phyloP scores from a whole-genome alignment of 64 coral and sea anemone genomes.

The Montipora cactus region DNA sequence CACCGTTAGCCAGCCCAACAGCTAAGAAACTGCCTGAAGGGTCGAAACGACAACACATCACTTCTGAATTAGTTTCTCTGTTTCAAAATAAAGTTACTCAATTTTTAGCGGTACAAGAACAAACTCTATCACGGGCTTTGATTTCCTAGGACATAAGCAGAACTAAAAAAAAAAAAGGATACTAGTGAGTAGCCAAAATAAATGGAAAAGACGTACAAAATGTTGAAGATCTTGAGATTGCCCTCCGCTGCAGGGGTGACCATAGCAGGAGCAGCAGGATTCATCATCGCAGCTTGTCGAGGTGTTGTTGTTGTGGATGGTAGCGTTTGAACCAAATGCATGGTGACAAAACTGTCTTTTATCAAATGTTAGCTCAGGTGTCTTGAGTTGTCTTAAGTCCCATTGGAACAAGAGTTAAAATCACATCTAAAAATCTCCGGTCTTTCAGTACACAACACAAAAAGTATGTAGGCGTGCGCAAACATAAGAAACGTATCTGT shows the following conservation, averaged over 20 bases:
- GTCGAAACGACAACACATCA: conserved; percentile 99
- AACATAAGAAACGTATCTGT: too few species aligned
- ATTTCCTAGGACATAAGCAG: too few species aligned
- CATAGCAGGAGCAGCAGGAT: conserved; percentile 35
- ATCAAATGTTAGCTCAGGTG: conserved; percentile 59
- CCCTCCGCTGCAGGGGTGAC: conserved; percentile 79
- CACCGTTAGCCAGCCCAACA: conserved; percentile 87
- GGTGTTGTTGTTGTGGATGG: conserved; percentile 70
- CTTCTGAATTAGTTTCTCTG: conserved; percentile 95
- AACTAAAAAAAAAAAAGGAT: too few species aligned
- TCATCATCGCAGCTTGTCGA: conserved; percentile 21
- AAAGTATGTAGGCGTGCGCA: neutral
- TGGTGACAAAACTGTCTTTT: conserved; percentile 43
- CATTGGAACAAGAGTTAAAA: conserved; percentile 20
- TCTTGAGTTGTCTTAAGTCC: conserved; percentile 16
- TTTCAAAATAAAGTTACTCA: conserved; percentile 2
- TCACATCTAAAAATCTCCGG: neutral
- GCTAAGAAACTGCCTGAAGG: conserved; percentile 82
- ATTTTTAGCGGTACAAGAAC: neutral
- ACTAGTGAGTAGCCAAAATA: neutral
- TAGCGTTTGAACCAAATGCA: conserved; percentile 85
- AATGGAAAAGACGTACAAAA: conserved; percentile 71
- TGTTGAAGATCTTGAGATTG: conserved; percentile 85
- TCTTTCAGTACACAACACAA: neutral
- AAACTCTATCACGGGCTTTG: too few species aligned